Base-by-base conservation (phyloP, 1,140 invertebrate species). In the Bombus consobrinus region DNA sequence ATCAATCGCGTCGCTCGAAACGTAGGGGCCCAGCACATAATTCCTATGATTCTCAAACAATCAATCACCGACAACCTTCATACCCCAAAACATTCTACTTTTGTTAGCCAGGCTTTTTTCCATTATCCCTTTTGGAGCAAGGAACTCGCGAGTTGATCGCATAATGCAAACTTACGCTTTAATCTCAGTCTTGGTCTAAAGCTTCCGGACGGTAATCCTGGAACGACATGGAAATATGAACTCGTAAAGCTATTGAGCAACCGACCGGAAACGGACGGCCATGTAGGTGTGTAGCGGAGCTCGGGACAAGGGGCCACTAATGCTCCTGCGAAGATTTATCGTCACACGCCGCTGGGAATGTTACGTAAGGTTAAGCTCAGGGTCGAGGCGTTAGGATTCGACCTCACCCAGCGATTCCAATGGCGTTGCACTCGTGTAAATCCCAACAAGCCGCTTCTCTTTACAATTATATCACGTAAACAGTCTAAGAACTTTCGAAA, bases 281-380 rank as follows among this genome's bases (percentile, higher is more conserved):
- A 59, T 59, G 82, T 62, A 71, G 47, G 75, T 62, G 41, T 72
- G n/a, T 68, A 69, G 32, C 74, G 13, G 34, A 15, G 74, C 43
- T 28, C 57, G 73, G 81, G 79, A 88, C 82, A 81, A 81, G 85
- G 89, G 88, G 75, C 71, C 82, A 69, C 88, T 92, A 89, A 91
- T 92, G 89, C 87, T 64, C 71, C 25, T n/a, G 43, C 59, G 68
- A 78, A 92, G 91, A 92, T 92, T 92, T 92, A 92, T 92, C 82
- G 90, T 81, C 68, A 37, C 37, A 53, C 69, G 71, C 75, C 64
- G 76, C 39, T 59, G 83, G 62, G 81, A 85, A 72, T 86, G 88
- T 90, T 90, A 90, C 86, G 87, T 91, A 90, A 92, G 91, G 88
- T 91, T 91, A 91, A 91, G 87, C 87, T 88, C 81, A 81, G 80